Base-by-base conservation (phyloP, 2,113 vertebrate species). In the Corydoras maculifer region DNA sequence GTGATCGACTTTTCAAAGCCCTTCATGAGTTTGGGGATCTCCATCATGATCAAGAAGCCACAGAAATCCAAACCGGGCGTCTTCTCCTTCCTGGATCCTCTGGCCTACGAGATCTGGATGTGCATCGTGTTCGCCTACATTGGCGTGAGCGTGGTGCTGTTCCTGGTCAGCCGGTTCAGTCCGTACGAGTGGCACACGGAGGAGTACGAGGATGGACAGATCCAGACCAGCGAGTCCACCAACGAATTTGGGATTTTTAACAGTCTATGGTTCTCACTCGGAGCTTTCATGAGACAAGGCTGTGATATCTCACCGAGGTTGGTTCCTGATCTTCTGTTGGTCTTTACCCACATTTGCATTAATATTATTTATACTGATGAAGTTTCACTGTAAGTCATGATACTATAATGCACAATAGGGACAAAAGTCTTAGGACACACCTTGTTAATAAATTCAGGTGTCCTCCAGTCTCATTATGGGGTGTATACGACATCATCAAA, bases 201-300 rank as follows among this genome's bases (percentile, higher is more conserved):
- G 87, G 97, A 99, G 75, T 99, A 98, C 78, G 97, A 99, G 89
- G 97, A 99, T 60, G 96, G 96, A 72, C 95, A 98, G 91, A 95
- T 94, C 68, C 97, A 97, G 92, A 98, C 92, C 91, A 98, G 94
- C 80, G 95, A 98, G 87, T 97, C 95, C 75, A 95, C 96, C 84
- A 99, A 98, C 84, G 97, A 99, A 89, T 99, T 99, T 92, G 96
- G 97, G 89, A 99, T 99, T 91, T 98, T 99, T 91, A 99, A 99
- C 94, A 99, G 97, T 87, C 93, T 99, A 83, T 98, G 96, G 95
- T 96, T 96, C 85, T 96, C 94, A 74, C 91, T 96, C 50, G 94
- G 94, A 82, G 94, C 94, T 83, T 96, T 96, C 87, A 96, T 96
- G 94, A 88, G 92, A 82, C 94, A 96, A 88, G 94, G 94, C 87